A percentile compares a stretch with the other conserved stretches of the same genome.
Conservation (phyloP, 2,797 vertebrate species). For the Mus minutoides region DNA sequence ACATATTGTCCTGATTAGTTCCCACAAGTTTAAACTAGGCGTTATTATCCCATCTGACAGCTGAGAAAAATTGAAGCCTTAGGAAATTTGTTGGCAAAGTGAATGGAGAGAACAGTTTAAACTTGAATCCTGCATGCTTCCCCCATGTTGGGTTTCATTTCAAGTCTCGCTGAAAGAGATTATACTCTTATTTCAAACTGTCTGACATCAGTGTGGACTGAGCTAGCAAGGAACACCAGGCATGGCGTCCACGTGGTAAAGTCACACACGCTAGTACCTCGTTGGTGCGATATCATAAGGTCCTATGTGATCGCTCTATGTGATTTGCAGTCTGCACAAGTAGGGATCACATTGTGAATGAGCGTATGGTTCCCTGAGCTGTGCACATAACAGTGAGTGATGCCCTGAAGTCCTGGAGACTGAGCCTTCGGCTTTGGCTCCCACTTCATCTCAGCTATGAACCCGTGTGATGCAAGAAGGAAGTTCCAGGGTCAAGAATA, state of each 20-base stretch:
- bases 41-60: neutral
- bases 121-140: neutral
- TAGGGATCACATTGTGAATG: neutral
- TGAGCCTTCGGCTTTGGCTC: neutral
- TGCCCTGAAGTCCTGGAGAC: neutral
- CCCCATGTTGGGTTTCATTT: neutral
- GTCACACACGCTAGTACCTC: neutral
- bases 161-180: neutral
- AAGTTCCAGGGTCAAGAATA: neutral
- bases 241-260: neutral
- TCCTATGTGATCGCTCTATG: neutral
- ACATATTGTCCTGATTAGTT: neutral
- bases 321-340: neutral
- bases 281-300: neutral
- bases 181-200: neutral
- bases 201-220: neutral
- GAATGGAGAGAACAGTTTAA: constrained; percentile 21
- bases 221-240: neutral
- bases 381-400: neutral
- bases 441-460: neutral
- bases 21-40: neutral
- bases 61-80: constrained; percentile 18
- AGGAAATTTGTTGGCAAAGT: neutral
- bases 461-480: neutral
- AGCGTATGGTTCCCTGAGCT: neutral